Conservation (phyloP, 1,140 invertebrate species). For the Laupala kohalensis region DNA sequence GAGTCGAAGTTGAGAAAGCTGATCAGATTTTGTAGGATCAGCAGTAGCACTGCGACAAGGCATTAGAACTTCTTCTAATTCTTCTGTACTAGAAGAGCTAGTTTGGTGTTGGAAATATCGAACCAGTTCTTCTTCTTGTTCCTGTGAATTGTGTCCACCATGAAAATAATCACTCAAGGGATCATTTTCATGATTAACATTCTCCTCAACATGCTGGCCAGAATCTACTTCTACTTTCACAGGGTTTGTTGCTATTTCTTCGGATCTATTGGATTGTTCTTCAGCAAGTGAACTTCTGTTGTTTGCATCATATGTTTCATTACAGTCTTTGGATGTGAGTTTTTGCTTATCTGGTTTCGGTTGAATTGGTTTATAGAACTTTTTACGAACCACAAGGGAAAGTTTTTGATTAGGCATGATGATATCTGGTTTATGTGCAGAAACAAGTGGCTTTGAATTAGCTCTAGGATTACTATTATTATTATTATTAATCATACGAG, state of each 20-base stretch:
- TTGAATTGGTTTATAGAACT: slow-evolving; percentile 37
- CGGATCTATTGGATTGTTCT: background rate
- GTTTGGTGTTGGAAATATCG: slow-evolving; percentile 56
- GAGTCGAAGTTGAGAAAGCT: slow-evolving; percentile 55
- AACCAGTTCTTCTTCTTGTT: slow-evolving; percentile 63
- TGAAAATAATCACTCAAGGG: slow-evolving; percentile 55
- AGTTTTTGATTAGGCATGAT: background rate
- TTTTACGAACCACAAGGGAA: slow-evolving; percentile 12
- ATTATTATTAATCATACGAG: background rate
- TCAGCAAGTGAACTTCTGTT: background rate
- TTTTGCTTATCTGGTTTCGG: slow-evolving; percentile 25
- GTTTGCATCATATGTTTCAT: background rate
- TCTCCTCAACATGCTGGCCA: background rate
- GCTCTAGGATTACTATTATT: background rate
- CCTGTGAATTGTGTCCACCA: slow-evolving; percentile 59
- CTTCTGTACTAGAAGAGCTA: slow-evolving; percentile 11
- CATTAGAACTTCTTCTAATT: slow-evolving; percentile 10
- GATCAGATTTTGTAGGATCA: slow-evolving; percentile 36
- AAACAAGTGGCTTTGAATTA: background rate
- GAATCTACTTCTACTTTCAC: background rate
- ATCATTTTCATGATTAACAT: slow-evolving; percentile 45
- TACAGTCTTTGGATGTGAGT: background rate
- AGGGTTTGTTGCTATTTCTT: background rate
- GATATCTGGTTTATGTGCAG: background rate
- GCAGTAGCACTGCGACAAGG: slow-evolving; percentile 28